Evolutionary conservation across 1,140 invertebrate species (phyloP), one percentile per base, ranked within the genome.

Genomic region (Trachymyrmex cornetzi): DNA sequence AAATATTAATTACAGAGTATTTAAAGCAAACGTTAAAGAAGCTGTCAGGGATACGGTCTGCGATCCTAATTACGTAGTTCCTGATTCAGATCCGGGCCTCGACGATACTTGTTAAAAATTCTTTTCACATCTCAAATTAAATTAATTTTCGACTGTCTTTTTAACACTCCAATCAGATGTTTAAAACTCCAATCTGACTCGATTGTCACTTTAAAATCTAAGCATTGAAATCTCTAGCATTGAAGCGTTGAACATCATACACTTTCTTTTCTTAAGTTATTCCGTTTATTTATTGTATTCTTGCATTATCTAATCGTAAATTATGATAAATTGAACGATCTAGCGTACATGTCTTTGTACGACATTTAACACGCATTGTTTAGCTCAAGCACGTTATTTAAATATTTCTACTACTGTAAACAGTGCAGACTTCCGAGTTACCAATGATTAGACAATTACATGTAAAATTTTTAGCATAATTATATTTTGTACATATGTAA

Each of bases 1-100:
- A 30, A 96, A 97, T 50, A 95, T 97, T 11, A 98, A 98, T 94
- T 98, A 97, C 91, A 95, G 97, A 14, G 96, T 98, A 34, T 95
- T 97, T 92, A 96, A 96, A 48, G 96, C 96, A 0, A 96, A 96
- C 87, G 95, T 96, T 0, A 95, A 95, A 16, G 96, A 97, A 63
- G 96, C 97, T 0, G 95, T 97, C 1, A 94, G 93, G 48, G 96
- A 96, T 14, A 97, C 97, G 1, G 95, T 98, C 27, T 98, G 97
- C 91, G 97, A 98, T 94, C 96, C 97, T 14, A 88, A 91, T 88
- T 94, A 95, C 61, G 77, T 93, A 0, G 92, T 95, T 34, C 89
- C 92, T 30, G 92, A 93, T 30, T 86, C 86, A 12, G 90, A 93
- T 44, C 88, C 90, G 7, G 88, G 92, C 44, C 94, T 93, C 75